Conservation (phyloP, 2,888 invertebrate genomes). For the Keiferia lycopersicella region DNA sequence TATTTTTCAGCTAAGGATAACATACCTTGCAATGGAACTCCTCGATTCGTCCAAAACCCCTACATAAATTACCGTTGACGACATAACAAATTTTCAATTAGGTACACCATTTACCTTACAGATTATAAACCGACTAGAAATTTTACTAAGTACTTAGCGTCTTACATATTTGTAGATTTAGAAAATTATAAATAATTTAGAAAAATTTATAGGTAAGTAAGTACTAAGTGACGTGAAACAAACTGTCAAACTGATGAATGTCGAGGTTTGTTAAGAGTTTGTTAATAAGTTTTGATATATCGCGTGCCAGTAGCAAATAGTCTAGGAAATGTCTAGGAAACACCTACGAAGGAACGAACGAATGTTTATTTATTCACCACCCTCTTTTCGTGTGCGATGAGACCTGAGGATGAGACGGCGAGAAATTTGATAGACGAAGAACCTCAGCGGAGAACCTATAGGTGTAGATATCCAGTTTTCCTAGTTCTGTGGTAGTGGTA, state of each 20-base stretch:
- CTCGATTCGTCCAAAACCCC: conserved; percentile 81
- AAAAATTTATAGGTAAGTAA: neutral
- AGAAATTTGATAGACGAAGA: too few species aligned
- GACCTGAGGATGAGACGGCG: too few species aligned
- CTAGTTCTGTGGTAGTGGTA: too few species aligned
- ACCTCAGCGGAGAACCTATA: too few species aligned
- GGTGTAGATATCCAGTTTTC: too few species aligned
- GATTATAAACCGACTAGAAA: neutral
- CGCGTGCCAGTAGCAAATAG: conserved; percentile 53
- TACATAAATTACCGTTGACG: conserved; percentile 83
- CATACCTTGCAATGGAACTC: conserved; percentile 83
- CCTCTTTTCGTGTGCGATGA: too few species aligned
- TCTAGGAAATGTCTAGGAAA: neutral
- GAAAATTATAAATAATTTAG: neutral
- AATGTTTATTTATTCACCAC: neutral
- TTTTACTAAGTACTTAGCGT: neutral
- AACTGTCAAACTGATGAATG: neutral
- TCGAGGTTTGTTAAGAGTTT: neutral
- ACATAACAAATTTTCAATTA: conserved; percentile 65
- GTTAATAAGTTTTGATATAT: conserved; percentile 28
- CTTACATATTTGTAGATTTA: neutral
- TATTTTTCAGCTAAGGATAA: too few species aligned
- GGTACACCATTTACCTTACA: conserved; percentile 41
- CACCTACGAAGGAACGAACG: neutral
- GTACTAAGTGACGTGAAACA: neutral